Evolutionary conservation across 2,797 vertebrate genomes (phyloP).

Genomic region (Epinephelus coioides): DNA sequence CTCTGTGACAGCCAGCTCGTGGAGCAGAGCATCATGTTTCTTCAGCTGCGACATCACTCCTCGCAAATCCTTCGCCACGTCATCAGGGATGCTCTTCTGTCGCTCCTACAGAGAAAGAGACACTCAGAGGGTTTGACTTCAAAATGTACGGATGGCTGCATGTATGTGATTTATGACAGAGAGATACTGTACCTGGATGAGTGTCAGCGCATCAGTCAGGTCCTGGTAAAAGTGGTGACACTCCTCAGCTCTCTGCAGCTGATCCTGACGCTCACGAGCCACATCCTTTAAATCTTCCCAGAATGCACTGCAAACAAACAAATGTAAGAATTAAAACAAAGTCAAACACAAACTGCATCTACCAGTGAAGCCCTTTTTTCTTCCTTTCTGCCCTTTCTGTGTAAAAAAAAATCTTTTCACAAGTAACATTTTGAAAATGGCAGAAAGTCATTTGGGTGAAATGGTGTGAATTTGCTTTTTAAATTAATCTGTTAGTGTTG

Average conservation of each 20-base stretch:
- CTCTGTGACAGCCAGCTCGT: slow-evolving; percentile 86
- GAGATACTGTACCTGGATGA: slow-evolving; percentile 86
- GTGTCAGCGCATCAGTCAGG: slow-evolving; percentile 86
- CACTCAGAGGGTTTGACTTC: not conserved
- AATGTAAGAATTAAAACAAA: not conserved
- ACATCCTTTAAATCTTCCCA: slow-evolving; percentile 88
- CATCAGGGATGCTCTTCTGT: slow-evolving; percentile 88
- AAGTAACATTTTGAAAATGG: too few species aligned
- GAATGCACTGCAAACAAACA: slow-evolving; percentile 79
- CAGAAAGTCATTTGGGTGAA: too few species aligned
- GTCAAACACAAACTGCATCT: not conserved
- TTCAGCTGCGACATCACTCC: slow-evolving; percentile 88
- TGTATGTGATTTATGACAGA: not conserved
- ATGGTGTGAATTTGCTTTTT: not conserved
- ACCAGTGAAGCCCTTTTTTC: not conserved
- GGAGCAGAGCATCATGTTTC: slow-evolving; percentile 88
- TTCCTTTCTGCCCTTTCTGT: too few species aligned
- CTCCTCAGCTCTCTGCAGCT: slow-evolving; percentile 81
- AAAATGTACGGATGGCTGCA: too few species aligned
- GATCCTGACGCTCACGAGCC: slow-evolving; percentile 78
- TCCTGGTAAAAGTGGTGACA: slow-evolving; percentile 87
- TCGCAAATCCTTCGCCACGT: slow-evolving; percentile 87
- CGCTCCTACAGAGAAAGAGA: slow-evolving; percentile 84
- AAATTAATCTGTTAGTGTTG: not conserved
- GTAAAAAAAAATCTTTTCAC: not conserved